Conservation (phyloP, 2,888 invertebrate species). For the Cataglyphis rosenhaueri region DNA sequence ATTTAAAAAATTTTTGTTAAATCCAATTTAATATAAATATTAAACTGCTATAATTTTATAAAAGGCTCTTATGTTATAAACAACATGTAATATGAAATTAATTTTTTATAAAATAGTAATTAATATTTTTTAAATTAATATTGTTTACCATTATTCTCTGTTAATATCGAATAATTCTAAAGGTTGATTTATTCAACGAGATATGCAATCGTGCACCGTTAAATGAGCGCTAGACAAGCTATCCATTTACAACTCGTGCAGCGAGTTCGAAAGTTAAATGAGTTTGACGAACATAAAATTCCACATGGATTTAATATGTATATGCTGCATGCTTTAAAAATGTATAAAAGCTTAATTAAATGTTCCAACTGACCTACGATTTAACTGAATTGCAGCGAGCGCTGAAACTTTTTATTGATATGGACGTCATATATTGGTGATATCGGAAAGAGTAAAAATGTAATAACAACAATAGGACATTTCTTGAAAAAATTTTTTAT, state of each 20-base stretch:
- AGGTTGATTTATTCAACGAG: conserved; percentile 43
- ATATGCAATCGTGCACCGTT: conserved; percentile 48
- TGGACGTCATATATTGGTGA: conserved; percentile 36
- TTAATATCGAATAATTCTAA: conserved; percentile 27
- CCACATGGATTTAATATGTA: conserved; percentile 60
- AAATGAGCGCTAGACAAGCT: conserved; percentile 51
- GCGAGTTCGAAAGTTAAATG: conserved; percentile 55
- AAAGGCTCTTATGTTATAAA: not conserved
- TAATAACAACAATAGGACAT: conserved; percentile 26
- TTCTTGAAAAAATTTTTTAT: not conserved
- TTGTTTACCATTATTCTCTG: conserved; percentile 1
- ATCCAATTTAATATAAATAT: not conserved
- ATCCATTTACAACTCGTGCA: conserved; percentile 49
- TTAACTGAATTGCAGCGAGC: conserved; percentile 49
- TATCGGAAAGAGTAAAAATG: conserved; percentile 31
- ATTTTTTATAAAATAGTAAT: not conserved
- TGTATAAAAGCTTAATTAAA: conserved; percentile 61
- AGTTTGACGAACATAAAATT: conserved; percentile 58
- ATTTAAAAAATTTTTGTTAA: not conserved
- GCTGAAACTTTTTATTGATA: conserved; percentile 57
- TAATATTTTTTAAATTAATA: conserved; percentile 23
- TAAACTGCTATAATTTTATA: not conserved
- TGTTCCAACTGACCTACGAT: conserved; percentile 54
- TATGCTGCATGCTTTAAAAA: conserved; percentile 59
- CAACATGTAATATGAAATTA: conserved; percentile 3